These are phyloP conservation scores for Dynastes maya DNA, from an alignment of 2,888 invertebrate genomes.

Conservation along the genomic window DNA sequence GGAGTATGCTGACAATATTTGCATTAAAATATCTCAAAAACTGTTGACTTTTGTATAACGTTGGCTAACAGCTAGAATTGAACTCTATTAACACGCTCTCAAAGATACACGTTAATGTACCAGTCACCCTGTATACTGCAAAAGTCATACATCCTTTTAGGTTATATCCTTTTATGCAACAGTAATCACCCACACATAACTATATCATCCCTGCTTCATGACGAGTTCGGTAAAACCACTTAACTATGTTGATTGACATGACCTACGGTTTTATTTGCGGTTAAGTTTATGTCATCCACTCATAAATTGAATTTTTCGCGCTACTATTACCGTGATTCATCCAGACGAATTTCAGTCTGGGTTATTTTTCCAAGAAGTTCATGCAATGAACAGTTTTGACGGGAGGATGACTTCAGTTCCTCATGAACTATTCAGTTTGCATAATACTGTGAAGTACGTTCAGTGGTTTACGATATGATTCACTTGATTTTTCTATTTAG, in stretches of 20 bases:
- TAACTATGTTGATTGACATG: constrained; percentile 30
- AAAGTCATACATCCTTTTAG: background rate
- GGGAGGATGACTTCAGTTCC: constrained; percentile 22
- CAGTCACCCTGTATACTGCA: too few relatives aligned
- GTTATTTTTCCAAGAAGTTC: constrained; percentile 24
- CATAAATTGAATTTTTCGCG: constrained; percentile 32
- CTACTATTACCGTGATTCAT: constrained; percentile 29
- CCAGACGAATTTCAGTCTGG: constrained; percentile 22
- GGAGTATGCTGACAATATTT: too few relatives aligned
- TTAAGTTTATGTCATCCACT: constrained; percentile 35
- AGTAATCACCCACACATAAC: background rate
- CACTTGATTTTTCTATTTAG: constrained; percentile 6
- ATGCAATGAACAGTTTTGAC: constrained; percentile 12
- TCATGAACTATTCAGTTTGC: background rate
- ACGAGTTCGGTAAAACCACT: constrained; percentile 21
- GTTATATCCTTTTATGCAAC: constrained; percentile 1
- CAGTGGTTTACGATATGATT: constrained; percentile 24
- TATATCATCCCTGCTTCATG: background rate
- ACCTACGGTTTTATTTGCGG: constrained; percentile 18
- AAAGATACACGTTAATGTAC: too few relatives aligned
- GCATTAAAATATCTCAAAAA: too few relatives aligned
- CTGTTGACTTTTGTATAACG: too few relatives aligned
- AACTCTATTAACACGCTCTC: too few relatives aligned
- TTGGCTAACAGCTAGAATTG: too few relatives aligned
- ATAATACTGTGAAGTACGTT: constrained; percentile 25